Base-by-base conservation (phyloP, 2,113 vertebrate genomes). In the Deroptyus accipitrinus region DNA sequence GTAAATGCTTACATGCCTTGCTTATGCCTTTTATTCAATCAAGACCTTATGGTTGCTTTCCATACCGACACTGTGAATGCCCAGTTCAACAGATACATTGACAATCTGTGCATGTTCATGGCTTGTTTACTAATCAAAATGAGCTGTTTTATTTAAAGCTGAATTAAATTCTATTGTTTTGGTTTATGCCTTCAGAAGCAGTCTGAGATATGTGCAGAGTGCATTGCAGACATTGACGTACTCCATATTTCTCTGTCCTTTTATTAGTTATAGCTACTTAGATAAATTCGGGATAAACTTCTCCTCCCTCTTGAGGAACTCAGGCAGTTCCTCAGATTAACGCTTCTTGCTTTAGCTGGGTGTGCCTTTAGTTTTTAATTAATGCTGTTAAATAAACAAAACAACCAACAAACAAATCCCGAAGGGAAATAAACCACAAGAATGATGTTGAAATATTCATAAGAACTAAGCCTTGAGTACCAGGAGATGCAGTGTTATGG, bases 321-420 rank as follows among this genome's bases (percentile, higher is more conserved):
- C 42, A 55, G 75, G 92, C 59, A 91, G 93, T 96, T 85, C 87
- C 95, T 83, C 61, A 62, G 88, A 68, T 94, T 87, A 80, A 68
- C 2, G 44, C 9, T 57, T 74, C 85, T 93, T 30, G 63, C 79
- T 88, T 92, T 86, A 85, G 84, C 78, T 90, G 95, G 94, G 92
- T 91, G 76, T 96, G 90, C 24, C 96, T 93, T 80, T 92, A 89
- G 88, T 86, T 97, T 96, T 80, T 97, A 98, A 97, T 95, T 88
- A 97, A 96, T 0, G 1, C 82, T 95, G 83, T 80, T 94, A 96
- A 97, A 94, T 94, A 97, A 97, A 91, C 83, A 97, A 95, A 96
- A 78, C 80, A 92, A 94, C 76, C 90, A 95, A 91, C 90, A 96
- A 97, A 92, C 81, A 97, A 93, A 97, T 95, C 92, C 92, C 18